Evolutionary conservation across 2,888 invertebrate genomes (phyloP).

Genomic region (Hartigia nigra): DNA sequence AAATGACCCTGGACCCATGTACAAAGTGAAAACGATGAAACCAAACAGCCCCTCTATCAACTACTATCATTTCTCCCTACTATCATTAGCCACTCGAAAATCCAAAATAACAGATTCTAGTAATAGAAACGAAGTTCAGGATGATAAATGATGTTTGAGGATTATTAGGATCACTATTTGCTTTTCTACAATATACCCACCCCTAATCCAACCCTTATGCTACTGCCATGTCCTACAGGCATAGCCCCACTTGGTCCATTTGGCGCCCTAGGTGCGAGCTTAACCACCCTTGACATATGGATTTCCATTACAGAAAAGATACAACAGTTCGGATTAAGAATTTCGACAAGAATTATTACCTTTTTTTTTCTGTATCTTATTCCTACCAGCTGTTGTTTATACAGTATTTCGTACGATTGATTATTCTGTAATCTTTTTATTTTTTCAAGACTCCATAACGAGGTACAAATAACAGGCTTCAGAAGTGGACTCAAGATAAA

Average conservation of each 20-base stretch:
- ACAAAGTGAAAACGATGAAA: neutral
- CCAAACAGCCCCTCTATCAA: neutral
- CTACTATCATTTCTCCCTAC: neutral
- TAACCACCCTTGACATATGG: neutral
- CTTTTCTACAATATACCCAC: slow-evolving; percentile 47
- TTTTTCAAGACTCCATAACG: neutral
- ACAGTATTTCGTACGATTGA: neutral
- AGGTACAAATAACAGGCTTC: neutral
- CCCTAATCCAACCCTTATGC: slow-evolving; percentile 39
- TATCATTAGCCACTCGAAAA: neutral
- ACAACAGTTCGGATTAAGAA: neutral
- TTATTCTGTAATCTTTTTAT: neutral
- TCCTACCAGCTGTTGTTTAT: neutral
- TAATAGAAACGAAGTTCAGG: slow-evolving; percentile 13
- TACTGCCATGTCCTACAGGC: slow-evolving; percentile 19
- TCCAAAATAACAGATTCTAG: neutral
- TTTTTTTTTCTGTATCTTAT: neutral
- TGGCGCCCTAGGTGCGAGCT: neutral
- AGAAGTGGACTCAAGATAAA: neutral
- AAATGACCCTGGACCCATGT: too few relatives aligned
- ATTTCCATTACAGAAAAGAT: neutral
- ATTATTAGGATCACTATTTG: slow-evolving; percentile 54
- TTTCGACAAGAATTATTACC: neutral
- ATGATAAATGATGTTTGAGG: slow-evolving; percentile 63
- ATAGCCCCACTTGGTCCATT: slow-evolving; percentile 17